Base-by-base conservation (phyloP, 30 jellyfish, hydroid and myxozoan species). In the Pelagia noctiluca region DNA sequence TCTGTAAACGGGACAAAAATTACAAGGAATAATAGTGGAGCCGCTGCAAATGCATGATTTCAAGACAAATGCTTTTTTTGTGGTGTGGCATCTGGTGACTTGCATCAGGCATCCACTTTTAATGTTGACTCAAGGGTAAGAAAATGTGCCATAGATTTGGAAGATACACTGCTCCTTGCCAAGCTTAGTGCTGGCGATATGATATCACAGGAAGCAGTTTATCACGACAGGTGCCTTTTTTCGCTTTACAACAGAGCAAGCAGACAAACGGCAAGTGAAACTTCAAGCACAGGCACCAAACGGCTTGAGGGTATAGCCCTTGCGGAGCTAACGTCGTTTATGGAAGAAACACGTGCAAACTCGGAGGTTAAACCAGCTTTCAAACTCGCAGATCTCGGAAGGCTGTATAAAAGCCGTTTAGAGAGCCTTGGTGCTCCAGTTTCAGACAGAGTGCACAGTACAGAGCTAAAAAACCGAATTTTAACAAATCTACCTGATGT, bases 401-500 rank as follows among this genome's bases (percentile, higher is more conserved):
- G 21, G 8, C 70, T 79, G 21, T 79, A 79, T 36, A 52, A 79
- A 64, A 33, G 35, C 35, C 52, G 86, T 61, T 4, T 24, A 25
- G 50, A 2, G 13, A 66, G 36, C 21, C 87, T 79, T 10, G 90
- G 61, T 22, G 86, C 71, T 25, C 47, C 18, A 54, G 24, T 29
- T 25, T 30, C 86, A 11, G 50, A 16, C 8, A 25, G 54, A n/a
- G 87, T 75, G 5, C 90, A 79, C 37, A 22, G 86, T 4, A 38
- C 90, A 18, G 32, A 35, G 19, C 71, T 79, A 35, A 79, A 79
- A 46, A 36, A 16, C 50, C 78, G 85, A 16, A 57, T 79, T n/a
- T 21, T 50, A 8, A 8, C 78, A 13, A 37, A 74, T 12, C 22
- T 79, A 54, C 67, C 78, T 3, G 72, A 38, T 31, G 13, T 79